A percentile compares a stretch with the other conserved stretches of the same genome.
Evolutionary conservation across 2,888 invertebrate genomes (phyloP).

Genomic region (Platycheirus albimanus): DNA sequence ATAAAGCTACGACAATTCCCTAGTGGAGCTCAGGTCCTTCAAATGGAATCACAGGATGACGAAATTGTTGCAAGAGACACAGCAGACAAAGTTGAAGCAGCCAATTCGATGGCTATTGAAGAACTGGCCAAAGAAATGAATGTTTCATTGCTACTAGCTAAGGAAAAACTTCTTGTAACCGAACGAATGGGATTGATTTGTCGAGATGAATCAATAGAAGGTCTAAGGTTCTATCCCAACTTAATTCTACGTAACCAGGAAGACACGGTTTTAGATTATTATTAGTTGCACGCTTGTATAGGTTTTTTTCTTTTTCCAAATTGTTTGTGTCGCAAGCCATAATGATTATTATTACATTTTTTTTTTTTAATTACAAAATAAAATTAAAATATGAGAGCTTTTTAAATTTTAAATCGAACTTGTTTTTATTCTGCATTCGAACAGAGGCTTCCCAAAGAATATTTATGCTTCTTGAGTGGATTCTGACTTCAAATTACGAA

Average conservation of each 20-base stretch:
- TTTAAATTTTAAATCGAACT: constrained; percentile 7
- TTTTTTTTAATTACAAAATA: background rate
- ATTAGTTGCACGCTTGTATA: constrained; percentile 28
- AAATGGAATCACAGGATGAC: constrained; percentile 90
- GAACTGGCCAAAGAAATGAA: constrained; percentile 92
- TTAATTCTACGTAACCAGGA: constrained; percentile 85
- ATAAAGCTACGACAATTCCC: constrained; percentile 93
- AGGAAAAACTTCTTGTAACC: constrained; percentile 93
- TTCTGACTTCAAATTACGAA: too few species aligned
- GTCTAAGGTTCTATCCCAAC: constrained; percentile 97
- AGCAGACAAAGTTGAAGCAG: constrained; percentile 85
- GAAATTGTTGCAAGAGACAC: constrained; percentile 88
- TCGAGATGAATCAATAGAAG: constrained; percentile 97
- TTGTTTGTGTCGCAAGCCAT: constrained; percentile 32
- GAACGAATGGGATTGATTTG: constrained; percentile 94
- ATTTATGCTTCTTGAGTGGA: too few species aligned
- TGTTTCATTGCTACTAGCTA: constrained; percentile 94
- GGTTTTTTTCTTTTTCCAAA: constrained; percentile 24
- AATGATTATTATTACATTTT: too few species aligned
- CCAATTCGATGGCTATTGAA: constrained; percentile 91
- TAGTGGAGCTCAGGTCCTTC: constrained; percentile 97
- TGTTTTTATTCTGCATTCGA: background rate
- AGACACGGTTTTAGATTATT: constrained; percentile 50
- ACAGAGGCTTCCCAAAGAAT: too few species aligned
- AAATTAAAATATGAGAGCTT: constrained; percentile 24